Evolutionary conservation across 2,797 vertebrate genomes (phyloP).

Genomic region (Pseudomugil gertrudae): DNA sequence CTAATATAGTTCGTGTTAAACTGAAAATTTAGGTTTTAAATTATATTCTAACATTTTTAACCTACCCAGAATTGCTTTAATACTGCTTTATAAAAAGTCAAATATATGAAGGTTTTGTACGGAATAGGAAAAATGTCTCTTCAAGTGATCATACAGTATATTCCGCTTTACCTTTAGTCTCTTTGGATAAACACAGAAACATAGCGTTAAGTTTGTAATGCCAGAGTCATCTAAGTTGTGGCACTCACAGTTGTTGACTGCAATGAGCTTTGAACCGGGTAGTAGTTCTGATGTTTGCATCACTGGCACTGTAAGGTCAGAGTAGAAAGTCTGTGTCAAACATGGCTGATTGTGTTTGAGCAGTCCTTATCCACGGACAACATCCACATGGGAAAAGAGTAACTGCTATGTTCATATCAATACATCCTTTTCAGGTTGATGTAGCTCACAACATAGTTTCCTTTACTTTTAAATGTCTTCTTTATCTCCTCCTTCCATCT

Average conservation of each 20-base stretch:
- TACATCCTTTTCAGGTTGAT: not conserved
- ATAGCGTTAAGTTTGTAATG: slow-evolving; percentile 27
- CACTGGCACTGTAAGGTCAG: slow-evolving; percentile 17
- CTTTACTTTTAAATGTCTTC: slow-evolving; percentile 10
- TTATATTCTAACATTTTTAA: not conserved
- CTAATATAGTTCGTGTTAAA: not conserved
- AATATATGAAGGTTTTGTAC: slow-evolving; percentile 4
- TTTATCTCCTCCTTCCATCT: not conserved
- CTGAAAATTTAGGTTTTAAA: not conserved
- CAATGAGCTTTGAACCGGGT: slow-evolving; percentile 38
- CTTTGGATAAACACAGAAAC: slow-evolving; percentile 1
- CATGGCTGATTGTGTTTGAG: slow-evolving; percentile 17
- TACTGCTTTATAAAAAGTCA: not conserved
- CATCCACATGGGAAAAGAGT: slow-evolving; percentile 2
- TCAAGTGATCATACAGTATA: not conserved
- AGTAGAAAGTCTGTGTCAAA: slow-evolving; percentile 18
- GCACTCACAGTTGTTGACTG: slow-evolving; percentile 43
- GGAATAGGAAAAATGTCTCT: slow-evolving; percentile 3
- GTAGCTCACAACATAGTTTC: slow-evolving; percentile 16
- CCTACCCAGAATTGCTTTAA: not conserved
- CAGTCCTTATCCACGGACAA: not conserved
- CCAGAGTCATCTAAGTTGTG: slow-evolving; percentile 29
- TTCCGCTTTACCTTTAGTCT: not conserved
- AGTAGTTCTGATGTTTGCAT: slow-evolving; percentile 24
- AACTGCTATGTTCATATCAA: slow-evolving; percentile 24